A percentile compares a stretch with the other conserved stretches of the same genome.
Evolutionary conservation across 2,113 vertebrate genomes (phyloP).

Genomic region (Stigmatopora argus): DNA sequence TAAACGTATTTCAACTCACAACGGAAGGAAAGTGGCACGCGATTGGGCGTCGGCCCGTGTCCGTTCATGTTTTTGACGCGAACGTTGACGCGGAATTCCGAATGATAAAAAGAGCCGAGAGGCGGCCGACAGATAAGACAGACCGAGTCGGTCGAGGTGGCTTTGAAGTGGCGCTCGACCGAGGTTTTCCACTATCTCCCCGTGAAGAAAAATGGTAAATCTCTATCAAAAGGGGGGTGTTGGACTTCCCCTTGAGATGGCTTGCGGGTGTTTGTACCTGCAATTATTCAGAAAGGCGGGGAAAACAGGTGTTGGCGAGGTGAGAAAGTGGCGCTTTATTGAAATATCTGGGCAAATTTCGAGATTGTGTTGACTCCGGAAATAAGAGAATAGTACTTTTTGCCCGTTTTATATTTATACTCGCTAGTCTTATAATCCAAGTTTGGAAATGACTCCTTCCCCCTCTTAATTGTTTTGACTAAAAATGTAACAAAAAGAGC

Average conservation of each 20-base stretch:
- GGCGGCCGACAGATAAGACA: constrained; percentile 5
- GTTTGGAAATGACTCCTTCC: too few relatives aligned
- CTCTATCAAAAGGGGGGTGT: constrained; percentile 42
- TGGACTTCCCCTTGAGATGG: constrained; percentile 41
- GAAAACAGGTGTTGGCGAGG: constrained; percentile 47
- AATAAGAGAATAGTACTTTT: too few relatives aligned
- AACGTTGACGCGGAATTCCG: background rate
- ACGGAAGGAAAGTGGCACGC: too few relatives aligned
- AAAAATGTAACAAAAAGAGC: background rate
- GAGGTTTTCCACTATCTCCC: constrained; percentile 45
- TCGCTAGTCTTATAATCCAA: too few relatives aligned
- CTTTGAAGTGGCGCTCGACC: constrained; percentile 58
- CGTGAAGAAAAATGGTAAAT: constrained; percentile 55
- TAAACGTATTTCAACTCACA: too few relatives aligned
- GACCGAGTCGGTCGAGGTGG: constrained; percentile 16
- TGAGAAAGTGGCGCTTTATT: constrained; percentile 35
- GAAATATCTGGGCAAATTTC: background rate
- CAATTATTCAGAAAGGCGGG: constrained; percentile 58
- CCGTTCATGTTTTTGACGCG: background rate
- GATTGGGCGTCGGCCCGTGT: too few relatives aligned
- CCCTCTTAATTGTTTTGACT: background rate
- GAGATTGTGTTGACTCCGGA: background rate
- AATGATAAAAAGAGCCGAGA: constrained; percentile 1
- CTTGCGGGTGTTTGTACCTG: constrained; percentile 65
- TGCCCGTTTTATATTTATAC: too few relatives aligned